These are phyloP conservation scores for Drosophila virilis DNA, from an alignment of 1,140 invertebrate genomes.

Conservation along the genomic window DNA sequence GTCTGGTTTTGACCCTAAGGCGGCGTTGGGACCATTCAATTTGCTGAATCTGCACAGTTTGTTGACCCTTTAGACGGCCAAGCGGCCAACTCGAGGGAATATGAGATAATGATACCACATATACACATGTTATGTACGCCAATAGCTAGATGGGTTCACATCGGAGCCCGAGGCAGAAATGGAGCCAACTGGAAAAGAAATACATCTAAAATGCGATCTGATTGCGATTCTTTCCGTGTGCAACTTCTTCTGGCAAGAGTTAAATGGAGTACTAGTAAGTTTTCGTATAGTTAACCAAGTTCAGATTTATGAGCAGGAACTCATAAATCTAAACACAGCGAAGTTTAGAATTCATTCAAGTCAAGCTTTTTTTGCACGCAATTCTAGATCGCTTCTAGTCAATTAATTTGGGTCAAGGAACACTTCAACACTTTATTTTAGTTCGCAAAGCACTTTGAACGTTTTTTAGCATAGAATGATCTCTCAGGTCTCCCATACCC, in stretches of 20 bases:
- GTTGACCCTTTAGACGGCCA: slow-evolving; percentile 57
- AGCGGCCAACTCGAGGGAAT: slow-evolving; percentile 39
- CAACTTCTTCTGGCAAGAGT: too few species aligned
- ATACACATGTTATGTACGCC: background rate
- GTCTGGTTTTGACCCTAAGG: slow-evolving; percentile 61
- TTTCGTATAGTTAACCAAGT: too few species aligned
- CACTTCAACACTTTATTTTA: slow-evolving; percentile 12
- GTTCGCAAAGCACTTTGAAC: background rate
- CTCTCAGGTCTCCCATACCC: slow-evolving; percentile 59
- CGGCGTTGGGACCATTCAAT: slow-evolving; percentile 34
- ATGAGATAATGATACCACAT: slow-evolving; percentile 48
- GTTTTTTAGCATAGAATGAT: background rate
- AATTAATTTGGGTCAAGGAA: slow-evolving; percentile 31
- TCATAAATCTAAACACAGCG: too few species aligned
- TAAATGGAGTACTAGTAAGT: too few species aligned
- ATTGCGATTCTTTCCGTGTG: too few species aligned
- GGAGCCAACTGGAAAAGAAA: background rate
- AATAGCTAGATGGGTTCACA: slow-evolving; percentile 6
- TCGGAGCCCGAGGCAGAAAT: background rate
- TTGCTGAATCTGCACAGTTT: slow-evolving; percentile 59
- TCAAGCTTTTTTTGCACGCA: background rate
- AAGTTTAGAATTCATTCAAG: background rate
- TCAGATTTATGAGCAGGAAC: too few species aligned
- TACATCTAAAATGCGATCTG: too few species aligned
- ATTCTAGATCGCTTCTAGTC: slow-evolving; percentile 1